Evolutionary conservation across 2,888 invertebrate species (phyloP), one percentile per base, ranked within the genome.

Genomic region (Lochmaea capreae): DNA sequence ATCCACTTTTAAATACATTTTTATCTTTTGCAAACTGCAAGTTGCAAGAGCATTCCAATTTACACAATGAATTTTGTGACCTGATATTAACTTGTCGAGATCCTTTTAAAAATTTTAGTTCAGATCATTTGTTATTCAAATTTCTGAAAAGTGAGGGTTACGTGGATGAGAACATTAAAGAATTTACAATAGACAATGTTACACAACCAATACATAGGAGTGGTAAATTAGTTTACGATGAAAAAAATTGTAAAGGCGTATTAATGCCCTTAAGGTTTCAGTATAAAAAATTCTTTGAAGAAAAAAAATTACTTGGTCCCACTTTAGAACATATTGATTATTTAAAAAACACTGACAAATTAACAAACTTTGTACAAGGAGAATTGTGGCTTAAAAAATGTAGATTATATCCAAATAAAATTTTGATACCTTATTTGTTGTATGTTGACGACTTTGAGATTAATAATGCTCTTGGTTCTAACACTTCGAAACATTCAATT

Each of bases 221-320:
- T 9, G 71, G 67, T 10, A 61, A 49, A 58, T 62, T 72, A 14
- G 42, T 59, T 18, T 62, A 67, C 52, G 49, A 69, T 43, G 57
- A 68, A 61, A 69, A 65, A 66, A 61, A 49, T 52, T 46, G n/a
- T 57, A 11, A 49, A 78, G 85, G 88, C 88, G n/a, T 90, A 89
- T 0, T 87, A 18, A 70, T 72, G 72, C 67, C 75, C 14, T 49
- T 49, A 49, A 49, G 11, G 11, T 49, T 49, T 49, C 49, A 49
- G 11, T 49, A 11, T 12, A 49, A 12, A 49, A 49, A 49, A 49
- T 11, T 49, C 9, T 49, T 49, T 12, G 49, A 49, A 49, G 11
- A 49, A 49, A 49, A 49, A 11, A 11, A 49, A 11, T 14, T 49
- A 49, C 49, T 49, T 11, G 11, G 11, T 43, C 8, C 10, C 8